phyloP scores from a whole-genome alignment of 1,140 invertebrate species.

The Drosophila bifasciata region DNA sequence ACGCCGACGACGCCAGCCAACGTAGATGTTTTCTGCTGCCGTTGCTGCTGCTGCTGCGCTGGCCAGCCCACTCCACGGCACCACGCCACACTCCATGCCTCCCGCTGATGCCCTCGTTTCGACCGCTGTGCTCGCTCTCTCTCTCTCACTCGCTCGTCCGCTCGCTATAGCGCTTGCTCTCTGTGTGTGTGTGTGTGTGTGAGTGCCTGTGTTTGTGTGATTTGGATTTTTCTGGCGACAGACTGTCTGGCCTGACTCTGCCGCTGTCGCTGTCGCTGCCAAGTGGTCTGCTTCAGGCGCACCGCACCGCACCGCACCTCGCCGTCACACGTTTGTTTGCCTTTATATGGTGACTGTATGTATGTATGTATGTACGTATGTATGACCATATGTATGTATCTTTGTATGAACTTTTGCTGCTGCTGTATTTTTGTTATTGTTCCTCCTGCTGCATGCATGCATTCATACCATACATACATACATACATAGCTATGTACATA shows the following conservation, averaged over 20 bases:
- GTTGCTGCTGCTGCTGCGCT: slow-evolving; percentile 9
- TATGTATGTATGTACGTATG: not conserved
- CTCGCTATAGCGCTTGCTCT: no score
- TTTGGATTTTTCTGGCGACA: slow-evolving; percentile 80
- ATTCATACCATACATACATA: no score
- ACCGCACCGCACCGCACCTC: no score
- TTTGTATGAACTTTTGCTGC: not conserved
- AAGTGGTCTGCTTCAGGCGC: no score
- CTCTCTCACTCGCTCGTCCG: not conserved
- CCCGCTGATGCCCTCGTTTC: slow-evolving; percentile 43
- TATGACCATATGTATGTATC: not conserved
- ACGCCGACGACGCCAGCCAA: slow-evolving; percentile 8
- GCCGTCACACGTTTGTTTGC: slow-evolving; percentile 39
- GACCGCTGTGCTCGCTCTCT: slow-evolving; percentile 28
- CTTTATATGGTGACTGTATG: slow-evolving; percentile 55
- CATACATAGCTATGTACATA: no score
- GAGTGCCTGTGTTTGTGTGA: slow-evolving; percentile 42
- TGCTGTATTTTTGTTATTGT: no score
- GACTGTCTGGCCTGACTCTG: slow-evolving; percentile 77
- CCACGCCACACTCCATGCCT: not conserved
- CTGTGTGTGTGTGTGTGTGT: slow-evolving; percentile 6
- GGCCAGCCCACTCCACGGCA: slow-evolving; percentile 19
- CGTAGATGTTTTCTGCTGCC: not conserved
- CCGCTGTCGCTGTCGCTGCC: slow-evolving; percentile 18
- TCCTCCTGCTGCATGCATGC: no score